phyloP scores from a whole-genome alignment of 2,797 vertebrate species.

The Moxostoma hubbsi region DNA sequence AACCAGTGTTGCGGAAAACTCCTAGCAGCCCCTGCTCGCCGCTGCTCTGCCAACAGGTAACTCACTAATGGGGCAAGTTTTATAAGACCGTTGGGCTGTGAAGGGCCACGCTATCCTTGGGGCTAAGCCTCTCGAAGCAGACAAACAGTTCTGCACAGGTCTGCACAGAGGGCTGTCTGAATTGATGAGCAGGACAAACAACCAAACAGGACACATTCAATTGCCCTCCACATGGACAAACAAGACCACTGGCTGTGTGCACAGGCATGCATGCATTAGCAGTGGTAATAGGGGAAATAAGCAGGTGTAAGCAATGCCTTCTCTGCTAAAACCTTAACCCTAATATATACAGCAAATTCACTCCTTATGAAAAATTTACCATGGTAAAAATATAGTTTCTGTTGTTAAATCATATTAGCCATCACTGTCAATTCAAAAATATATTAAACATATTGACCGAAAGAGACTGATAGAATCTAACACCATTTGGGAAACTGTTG shows the following conservation, averaged over 20 bases:
- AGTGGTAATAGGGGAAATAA: background rate
- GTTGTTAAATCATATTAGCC: too few species aligned
- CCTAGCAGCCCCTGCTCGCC: conserved; percentile 38
- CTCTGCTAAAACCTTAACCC: background rate
- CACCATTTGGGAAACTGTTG: too few species aligned
- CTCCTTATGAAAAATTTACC: too few species aligned
- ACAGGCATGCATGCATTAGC: conserved; percentile 10
- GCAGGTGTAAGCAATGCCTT: background rate
- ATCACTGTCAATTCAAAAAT: too few species aligned
- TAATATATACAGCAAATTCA: too few species aligned
- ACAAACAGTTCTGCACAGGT: conserved; percentile 7
- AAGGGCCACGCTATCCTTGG: conserved; percentile 25
- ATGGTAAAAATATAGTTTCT: too few species aligned
- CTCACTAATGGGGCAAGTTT: conserved; percentile 42
- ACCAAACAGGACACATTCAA: conserved; percentile 34
- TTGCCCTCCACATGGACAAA: conserved; percentile 32
- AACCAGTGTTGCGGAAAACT: conserved; percentile 43
- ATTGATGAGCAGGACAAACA: conserved; percentile 41
- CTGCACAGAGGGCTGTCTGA: conserved; percentile 27
- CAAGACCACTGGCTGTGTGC: conserved; percentile 3
- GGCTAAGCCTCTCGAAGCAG: background rate
- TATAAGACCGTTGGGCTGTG: conserved; percentile 46
- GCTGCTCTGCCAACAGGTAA: conserved; percentile 45
- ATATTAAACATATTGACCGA: too few species aligned
- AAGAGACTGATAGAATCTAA: too few species aligned